These are phyloP conservation scores for Pyrrhura leucotis DNA, from an alignment of 2,797 vertebrate genomes.

Conservation along the genomic window DNA sequence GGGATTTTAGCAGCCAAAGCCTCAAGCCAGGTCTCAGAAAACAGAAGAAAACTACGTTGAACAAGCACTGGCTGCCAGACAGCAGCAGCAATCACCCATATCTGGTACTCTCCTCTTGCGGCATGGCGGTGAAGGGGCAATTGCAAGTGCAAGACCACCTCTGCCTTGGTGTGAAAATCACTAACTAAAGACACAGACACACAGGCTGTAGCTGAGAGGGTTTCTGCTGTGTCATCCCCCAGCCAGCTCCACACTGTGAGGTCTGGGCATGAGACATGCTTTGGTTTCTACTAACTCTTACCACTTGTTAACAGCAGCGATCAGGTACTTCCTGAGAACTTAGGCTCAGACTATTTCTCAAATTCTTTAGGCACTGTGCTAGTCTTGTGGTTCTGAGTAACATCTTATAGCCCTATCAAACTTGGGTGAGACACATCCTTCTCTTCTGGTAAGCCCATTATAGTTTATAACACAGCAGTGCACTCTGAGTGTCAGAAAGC, in stretches of 20 bases:
- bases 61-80: not conserved
- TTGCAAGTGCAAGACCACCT: not conserved
- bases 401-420: not conserved
- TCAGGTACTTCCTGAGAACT: not conserved
- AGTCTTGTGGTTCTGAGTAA: not conserved
- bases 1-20: not conserved
- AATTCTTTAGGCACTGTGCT: not conserved
- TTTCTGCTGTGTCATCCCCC: not conserved
- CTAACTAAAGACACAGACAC: fast-evolving
- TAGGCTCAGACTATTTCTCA: not conserved
- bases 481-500: fast-evolving
- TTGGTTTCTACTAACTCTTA: not conserved
- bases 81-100: not conserved
- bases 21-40: not conserved
- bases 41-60: not conserved
- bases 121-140: not conserved
- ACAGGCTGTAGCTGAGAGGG: not conserved
- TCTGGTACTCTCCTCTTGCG: not conserved
- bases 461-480: fast-evolving
- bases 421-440: fast-evolving
- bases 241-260: not conserved
- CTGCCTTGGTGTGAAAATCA: too few relatives aligned
- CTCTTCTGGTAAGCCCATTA: not conserved
- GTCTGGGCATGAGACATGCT: fast-evolving
- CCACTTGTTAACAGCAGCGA: not conserved